Base-by-base conservation (phyloP, 2,888 invertebrate genomes). In the Sesamia inferens region DNA sequence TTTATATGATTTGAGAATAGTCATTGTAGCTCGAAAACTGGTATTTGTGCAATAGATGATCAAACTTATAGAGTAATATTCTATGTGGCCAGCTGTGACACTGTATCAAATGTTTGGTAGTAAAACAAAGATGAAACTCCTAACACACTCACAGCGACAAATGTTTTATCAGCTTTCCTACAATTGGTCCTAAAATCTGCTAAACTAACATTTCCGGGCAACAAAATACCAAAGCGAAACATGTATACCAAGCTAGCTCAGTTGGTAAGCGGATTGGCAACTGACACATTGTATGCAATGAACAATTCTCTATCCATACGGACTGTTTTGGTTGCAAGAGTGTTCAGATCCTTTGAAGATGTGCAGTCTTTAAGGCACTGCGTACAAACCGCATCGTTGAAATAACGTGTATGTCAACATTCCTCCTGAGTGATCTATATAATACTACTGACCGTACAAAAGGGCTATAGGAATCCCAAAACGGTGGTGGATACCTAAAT, bases 161-260 rank as follows among this genome's bases (percentile, higher is more conserved):
- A 73, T 42, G 22, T 57, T 39, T 57, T 24, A 48, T 16, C n/a
- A 57, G 62, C 22, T 62, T 63, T 48, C 22, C 74, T 73, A 48
- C n/a, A 24, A 24, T 47, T 64, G 16, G 24, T 57, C 48, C 24
- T 51, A 42, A 42, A 62, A 58, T 42, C 48, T n/a, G 7, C 39
- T n/a, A 24, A 48, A 14, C 13, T 61, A 24, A 42, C 55, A 59
- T 48, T 24, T n/a, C 44, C 16, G 7, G 14, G 51, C 24, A 47
- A 51, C 16, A 51, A 31, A 48, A 47, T 58, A n/a, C 39, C 47
- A 47, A 47, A 73, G 47, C n/a, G 42, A 22, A 73, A 58, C 51
- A 62, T 55, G 39, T 1, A 54, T 47, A 24, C 57, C 24, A 24
- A 57, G 14, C 14, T 57, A 57, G 14, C 14, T 57, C 22, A 57